Percentiles rank a stretch among this genome's conserved stretches.
These are phyloP conservation scores for Petroica traversi DNA, from an alignment of 2,113 vertebrate genomes.

Conservation along the genomic window DNA sequence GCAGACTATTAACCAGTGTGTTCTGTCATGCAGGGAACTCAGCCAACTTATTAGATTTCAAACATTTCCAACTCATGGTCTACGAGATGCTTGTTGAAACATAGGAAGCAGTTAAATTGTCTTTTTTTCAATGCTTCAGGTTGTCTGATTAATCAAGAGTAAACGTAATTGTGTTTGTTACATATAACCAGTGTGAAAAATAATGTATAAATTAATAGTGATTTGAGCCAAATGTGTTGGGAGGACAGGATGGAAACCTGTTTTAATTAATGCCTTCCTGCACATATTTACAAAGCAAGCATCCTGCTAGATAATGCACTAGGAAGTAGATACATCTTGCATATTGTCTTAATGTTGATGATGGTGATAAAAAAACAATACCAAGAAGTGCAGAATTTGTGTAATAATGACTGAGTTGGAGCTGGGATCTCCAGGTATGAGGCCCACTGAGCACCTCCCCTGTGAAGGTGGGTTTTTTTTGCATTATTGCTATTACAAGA, in stretches of 20 bases:
- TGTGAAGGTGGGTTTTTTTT: neutral
- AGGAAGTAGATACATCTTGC: neutral
- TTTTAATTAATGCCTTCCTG: neutral
- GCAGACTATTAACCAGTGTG: neutral
- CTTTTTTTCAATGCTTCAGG: neutral
- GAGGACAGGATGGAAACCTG: neutral
- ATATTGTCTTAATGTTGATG: neutral
- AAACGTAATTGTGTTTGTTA: neutral
- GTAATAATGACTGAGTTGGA: neutral
- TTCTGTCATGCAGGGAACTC: neutral
- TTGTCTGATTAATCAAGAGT: neutral
- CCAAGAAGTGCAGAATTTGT: neutral
- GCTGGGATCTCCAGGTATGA: neutral
- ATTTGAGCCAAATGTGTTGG: neutral
- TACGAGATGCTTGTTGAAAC: neutral
- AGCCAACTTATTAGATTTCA: neutral
- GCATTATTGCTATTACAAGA: neutral
- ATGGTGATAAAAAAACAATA: neutral
- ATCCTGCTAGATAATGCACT: neutral
- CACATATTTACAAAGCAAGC: neutral
- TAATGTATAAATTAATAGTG: neutral
- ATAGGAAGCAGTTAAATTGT: neutral
- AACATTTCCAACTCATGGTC: neutral
- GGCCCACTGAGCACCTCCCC: neutral
- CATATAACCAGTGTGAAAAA: neutral